Conservation (phyloP, 2,797 vertebrate genomes). For the Coregonus ussuriensis region DNA sequence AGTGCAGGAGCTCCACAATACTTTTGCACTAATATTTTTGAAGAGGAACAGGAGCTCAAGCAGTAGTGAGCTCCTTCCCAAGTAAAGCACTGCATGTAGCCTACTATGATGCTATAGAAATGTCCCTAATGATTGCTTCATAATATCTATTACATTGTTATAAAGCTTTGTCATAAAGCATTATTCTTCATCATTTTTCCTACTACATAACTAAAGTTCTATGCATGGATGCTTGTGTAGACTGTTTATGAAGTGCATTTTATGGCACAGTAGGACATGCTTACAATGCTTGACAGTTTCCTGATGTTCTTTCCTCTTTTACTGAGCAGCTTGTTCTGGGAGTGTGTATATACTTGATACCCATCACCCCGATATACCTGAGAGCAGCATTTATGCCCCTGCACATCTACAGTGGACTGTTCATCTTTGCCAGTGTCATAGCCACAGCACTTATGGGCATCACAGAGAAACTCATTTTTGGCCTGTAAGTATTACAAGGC, state of each 20-base stretch:
- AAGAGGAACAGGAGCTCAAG: too few species aligned
- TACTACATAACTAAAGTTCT: neutral
- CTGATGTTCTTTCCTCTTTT: conserved; percentile 13
- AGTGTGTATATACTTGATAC: conserved; percentile 84
- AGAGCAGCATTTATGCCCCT: conserved; percentile 83
- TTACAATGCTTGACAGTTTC: neutral
- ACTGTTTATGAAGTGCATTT: conserved; percentile 1
- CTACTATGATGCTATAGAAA: neutral
- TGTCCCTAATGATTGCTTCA: neutral
- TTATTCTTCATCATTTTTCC: neutral
- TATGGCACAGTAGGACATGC: neutral
- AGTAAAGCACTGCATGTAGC: neutral
- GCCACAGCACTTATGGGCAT: conserved; percentile 89
- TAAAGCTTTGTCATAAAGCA: too few species aligned
- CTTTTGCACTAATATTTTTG: too few species aligned
- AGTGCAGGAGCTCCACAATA: too few species aligned
- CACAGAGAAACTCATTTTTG: conserved; percentile 93
- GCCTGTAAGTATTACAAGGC: conserved; percentile 82
- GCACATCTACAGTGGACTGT: conserved; percentile 85
- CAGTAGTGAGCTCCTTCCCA: neutral
- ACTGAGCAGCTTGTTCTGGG: conserved; percentile 84
- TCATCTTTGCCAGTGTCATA: conserved; percentile 85
- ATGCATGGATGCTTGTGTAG: neutral
- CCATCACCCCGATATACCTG: conserved; percentile 78
- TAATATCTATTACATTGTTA: too few species aligned